Conservation (phyloP, 2,888 invertebrate species). For the Esperia sulphurella region DNA sequence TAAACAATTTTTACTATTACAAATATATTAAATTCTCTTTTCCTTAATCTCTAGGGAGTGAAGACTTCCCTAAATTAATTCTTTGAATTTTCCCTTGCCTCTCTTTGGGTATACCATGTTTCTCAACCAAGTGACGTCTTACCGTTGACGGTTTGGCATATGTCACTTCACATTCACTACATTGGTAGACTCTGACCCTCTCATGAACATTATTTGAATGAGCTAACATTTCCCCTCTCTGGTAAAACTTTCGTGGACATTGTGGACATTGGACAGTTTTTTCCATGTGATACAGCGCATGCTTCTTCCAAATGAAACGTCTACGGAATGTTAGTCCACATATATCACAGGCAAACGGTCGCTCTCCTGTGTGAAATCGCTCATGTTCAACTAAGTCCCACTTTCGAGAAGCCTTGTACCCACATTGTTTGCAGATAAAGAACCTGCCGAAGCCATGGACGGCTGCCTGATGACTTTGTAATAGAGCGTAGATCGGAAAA, state of each 20-base stretch:
- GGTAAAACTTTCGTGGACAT: constrained; percentile 56
- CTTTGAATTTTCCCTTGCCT: constrained; percentile 54
- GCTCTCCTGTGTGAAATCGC: constrained; percentile 58
- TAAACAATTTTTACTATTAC: too few relatives aligned
- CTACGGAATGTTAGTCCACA: constrained; percentile 65
- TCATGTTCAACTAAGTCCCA: constrained; percentile 55
- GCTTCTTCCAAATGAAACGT: constrained; percentile 57
- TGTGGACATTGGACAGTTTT: constrained; percentile 52
- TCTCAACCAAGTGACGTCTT: constrained; percentile 51
- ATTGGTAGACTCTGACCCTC: constrained; percentile 51
- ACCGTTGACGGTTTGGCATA: constrained; percentile 57
- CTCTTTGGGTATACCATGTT: constrained; percentile 59
- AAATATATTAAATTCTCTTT: too few relatives aligned
- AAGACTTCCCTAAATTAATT: constrained; percentile 14
- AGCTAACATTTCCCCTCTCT: constrained; percentile 41
- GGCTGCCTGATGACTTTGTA: constrained; percentile 49
- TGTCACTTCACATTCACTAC: constrained; percentile 50
- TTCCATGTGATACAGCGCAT: constrained; percentile 57
- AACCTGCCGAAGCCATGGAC: constrained; percentile 51
- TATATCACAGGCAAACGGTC: constrained; percentile 64
- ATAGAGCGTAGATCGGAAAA: constrained; percentile 38
- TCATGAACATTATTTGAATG: constrained; percentile 61
- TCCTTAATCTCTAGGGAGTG: too few relatives aligned
- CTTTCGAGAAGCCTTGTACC: constrained; percentile 51
- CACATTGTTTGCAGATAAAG: constrained; percentile 52